These are phyloP conservation scores for Parochlus steinenii DNA, from an alignment of 2,888 invertebrate species.

Conservation along the genomic window DNA sequence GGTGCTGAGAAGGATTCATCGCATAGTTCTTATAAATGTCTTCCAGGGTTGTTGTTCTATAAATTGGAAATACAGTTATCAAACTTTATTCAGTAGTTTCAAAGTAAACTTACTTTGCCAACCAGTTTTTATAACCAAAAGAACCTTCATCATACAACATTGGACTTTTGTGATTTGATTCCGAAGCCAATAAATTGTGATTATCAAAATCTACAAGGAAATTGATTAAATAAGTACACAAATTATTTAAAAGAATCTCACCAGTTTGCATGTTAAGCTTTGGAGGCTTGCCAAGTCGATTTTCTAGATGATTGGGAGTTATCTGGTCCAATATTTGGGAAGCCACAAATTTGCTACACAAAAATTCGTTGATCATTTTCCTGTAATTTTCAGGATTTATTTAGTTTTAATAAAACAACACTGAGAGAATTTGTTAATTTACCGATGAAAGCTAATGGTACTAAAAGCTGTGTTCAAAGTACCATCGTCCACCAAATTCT, in stretches of 20 bases:
- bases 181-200: slow-evolving; percentile 2
- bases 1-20: slow-evolving; percentile 20
- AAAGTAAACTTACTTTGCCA: slow-evolving; percentile 41
- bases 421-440: slow-evolving; percentile 13
- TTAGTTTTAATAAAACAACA: background rate
- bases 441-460: slow-evolving; percentile 56
- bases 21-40: slow-evolving; percentile 50
- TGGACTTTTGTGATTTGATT: slow-evolving; percentile 20
- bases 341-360: slow-evolving; percentile 56
- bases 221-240: slow-evolving; percentile 20
- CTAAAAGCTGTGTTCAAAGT: slow-evolving; percentile 43
- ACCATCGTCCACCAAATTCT: slow-evolving; percentile 28
- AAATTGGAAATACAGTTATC: slow-evolving; percentile 12
- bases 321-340: slow-evolving; percentile 54
- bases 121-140: slow-evolving; percentile 54
- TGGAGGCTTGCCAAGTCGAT: slow-evolving; percentile 23
- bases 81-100: slow-evolving; percentile 1
- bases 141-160: slow-evolving; percentile 54
- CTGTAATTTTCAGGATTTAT: slow-evolving; percentile 26
- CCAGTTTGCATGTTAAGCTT: slow-evolving; percentile 28
- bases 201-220: slow-evolving; percentile 8
- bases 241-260: slow-evolving; percentile 16
- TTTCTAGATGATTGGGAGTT: slow-evolving; percentile 20
- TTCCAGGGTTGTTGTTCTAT: slow-evolving; percentile 52
- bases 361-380: slow-evolving; percentile 61